These are phyloP conservation scores for Trichomalopsis sarcophagae DNA, from an alignment of 1,140 invertebrate genomes.

Conservation along the genomic window DNA sequence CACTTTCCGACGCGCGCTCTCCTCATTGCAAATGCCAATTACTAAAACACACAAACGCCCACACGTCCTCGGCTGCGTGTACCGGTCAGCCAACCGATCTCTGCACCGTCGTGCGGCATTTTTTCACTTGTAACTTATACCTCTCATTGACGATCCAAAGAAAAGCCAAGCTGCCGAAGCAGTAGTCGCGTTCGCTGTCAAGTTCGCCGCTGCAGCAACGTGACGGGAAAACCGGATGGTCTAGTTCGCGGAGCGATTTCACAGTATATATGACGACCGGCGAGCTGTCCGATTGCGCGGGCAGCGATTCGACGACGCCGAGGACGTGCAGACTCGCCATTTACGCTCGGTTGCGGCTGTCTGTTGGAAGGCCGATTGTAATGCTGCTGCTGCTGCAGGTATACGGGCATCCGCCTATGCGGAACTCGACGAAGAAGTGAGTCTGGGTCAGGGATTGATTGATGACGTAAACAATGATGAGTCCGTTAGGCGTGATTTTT, in stretches of 20 bases:
- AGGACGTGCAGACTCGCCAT: background rate
- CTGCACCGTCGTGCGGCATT: background rate
- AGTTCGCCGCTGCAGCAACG: background rate
- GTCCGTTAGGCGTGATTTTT: background rate
- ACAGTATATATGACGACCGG: background rate
- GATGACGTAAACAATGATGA: constrained; percentile 16
- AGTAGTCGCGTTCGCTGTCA: background rate
- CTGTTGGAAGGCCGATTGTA: constrained; percentile 38
- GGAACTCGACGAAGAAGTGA: background rate
- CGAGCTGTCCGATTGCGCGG: background rate
- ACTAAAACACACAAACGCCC: constrained; percentile 32
- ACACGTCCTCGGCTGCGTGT: background rate
- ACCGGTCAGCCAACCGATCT: background rate
- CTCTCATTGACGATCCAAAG: background rate
- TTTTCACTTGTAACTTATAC: background rate
- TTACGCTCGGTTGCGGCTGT: constrained; percentile 11
- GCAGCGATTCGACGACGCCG: background rate
- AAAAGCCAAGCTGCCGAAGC: background rate
- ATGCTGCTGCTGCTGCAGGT: background rate
- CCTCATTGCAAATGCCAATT: constrained; percentile 19
- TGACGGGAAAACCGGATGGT: constrained; percentile 38
- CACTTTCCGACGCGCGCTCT: background rate
- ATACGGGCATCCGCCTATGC: constrained; percentile 24
- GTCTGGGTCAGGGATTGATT: constrained; percentile 25
- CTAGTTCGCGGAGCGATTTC: background rate